A percentile compares a stretch with the other conserved stretches of the same genome.
phyloP scores from a whole-genome alignment of 1,140 invertebrate species.

The Saccostrea cuccullata region DNA sequence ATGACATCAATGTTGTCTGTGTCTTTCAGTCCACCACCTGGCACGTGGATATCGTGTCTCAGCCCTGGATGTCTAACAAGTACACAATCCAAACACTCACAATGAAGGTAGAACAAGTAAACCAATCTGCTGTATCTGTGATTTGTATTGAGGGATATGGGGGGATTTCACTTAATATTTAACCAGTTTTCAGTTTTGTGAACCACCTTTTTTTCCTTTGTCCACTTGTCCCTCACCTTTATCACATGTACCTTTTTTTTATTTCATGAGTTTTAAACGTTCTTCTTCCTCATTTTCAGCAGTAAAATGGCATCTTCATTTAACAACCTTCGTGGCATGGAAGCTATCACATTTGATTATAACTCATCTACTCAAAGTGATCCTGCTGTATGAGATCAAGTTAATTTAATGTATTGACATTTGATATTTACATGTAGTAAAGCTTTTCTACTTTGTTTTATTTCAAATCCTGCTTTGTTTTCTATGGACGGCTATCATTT shows the following conservation, averaged over 20 bases:
- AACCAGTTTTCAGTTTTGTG: too few species aligned
- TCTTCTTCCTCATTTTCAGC: background rate
- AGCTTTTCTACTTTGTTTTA: background rate
- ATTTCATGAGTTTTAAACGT: background rate
- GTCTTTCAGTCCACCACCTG: conserved; percentile 20
- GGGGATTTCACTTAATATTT: too few species aligned
- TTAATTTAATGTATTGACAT: background rate
- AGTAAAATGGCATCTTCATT: background rate
- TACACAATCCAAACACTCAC: background rate
- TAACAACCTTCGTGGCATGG: background rate
- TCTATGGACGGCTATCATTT: too few species aligned
- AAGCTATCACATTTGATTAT: background rate
- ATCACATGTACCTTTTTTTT: background rate
- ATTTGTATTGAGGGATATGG: too few species aligned
- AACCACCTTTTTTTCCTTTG: background rate
- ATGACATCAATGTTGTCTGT: background rate
- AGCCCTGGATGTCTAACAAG: conserved; percentile 18
- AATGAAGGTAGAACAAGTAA: background rate
- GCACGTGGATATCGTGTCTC: conserved; percentile 1
- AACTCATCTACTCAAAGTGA: background rate
- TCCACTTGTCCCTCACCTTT: background rate
- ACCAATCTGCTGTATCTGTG: too few species aligned
- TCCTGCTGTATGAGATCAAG: background rate
- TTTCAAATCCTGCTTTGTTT: background rate
- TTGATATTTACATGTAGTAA: background rate